These are phyloP conservation scores for Equus przewalskii DNA, from an alignment of 2,113 vertebrate species.

Conservation along the genomic window DNA sequence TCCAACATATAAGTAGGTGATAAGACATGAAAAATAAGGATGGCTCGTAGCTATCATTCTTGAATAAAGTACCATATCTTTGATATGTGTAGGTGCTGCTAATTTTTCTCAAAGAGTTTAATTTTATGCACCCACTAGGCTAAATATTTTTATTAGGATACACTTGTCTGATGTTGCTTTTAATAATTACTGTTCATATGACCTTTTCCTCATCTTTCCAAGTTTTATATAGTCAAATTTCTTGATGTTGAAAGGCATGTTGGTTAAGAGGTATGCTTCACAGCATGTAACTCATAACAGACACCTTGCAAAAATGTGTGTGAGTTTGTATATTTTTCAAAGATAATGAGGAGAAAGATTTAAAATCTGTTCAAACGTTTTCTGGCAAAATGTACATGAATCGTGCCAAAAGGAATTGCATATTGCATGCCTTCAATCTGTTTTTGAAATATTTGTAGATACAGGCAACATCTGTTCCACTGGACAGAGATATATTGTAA, in stretches of 20 bases:
- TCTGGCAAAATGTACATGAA: slow-evolving; percentile 78
- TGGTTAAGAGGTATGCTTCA: slow-evolving; percentile 71
- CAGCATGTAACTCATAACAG: slow-evolving; percentile 60
- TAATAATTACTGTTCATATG: slow-evolving; percentile 65
- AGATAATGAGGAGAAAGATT: slow-evolving; percentile 80
- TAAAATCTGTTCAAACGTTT: slow-evolving; percentile 79
- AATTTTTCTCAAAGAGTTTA: slow-evolving; percentile 53
- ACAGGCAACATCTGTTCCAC: slow-evolving; percentile 70
- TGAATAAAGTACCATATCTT: neutral
- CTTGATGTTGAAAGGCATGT: slow-evolving; percentile 61
- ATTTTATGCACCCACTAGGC: neutral
- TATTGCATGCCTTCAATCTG: slow-evolving; percentile 74
- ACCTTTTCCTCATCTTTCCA: slow-evolving; percentile 66
- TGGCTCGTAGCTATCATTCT: slow-evolving; percentile 9
- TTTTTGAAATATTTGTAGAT: slow-evolving; percentile 75
- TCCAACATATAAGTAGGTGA: neutral
- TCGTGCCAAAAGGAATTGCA: slow-evolving; percentile 68
- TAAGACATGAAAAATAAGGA: neutral
- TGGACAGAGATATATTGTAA: slow-evolving; percentile 66
- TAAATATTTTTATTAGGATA: slow-evolving; percentile 68
- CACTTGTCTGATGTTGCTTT: slow-evolving; percentile 37
- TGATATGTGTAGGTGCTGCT: neutral
- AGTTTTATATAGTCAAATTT: slow-evolving; percentile 68
- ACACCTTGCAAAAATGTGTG: slow-evolving; percentile 79
- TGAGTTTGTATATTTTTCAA: slow-evolving; percentile 79